Evolutionary conservation across 1,140 invertebrate species (phyloP), one percentile per base, ranked within the genome.

Genomic region (Tachypleus tridentatus): DNA sequence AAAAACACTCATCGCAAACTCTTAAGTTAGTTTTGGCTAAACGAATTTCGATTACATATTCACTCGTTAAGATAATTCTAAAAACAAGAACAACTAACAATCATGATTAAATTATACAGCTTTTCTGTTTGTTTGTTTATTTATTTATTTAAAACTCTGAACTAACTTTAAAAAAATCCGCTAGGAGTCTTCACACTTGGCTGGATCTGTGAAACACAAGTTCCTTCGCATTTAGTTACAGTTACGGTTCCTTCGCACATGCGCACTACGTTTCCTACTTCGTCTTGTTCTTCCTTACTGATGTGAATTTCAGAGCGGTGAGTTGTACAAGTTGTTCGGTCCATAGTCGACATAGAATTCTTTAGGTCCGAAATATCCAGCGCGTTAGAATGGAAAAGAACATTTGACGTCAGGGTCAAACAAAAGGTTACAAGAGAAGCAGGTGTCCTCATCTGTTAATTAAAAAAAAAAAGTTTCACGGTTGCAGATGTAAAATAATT

Each of bases 181-280:
- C 88, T 90, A 7, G 87, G 84, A 8, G 89, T 87, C 53, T 88
- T 84, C 10, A 93, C 88, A 66, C 89, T 92, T 1, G 91, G 91
- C 74, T 92, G 88, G 49, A 94, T 87, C 79, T 92, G 89, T 65
- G 91, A 94, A 69, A 82, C 86, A 73, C 91, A 95, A 66, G 86
- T 85, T 50, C 91, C 91, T 78, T 95, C 91, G 59, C 70, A 72
- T 78, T 93, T 94, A 72, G 87, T 92, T 4, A 78, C 76, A 5
- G 71, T 70, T 11, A 94, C 81, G 75, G 92, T 89, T 9, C 87
- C 89, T 75, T 88, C 91, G 73, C 91, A 95, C 5, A 87, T 91
- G 73, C 90, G 80, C 70, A 86, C 81, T 69, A 93, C 77, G 64
- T 85, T 77, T 48, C 89, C 90, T 72, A 85, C 77, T 65, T 91